phyloP scores from a whole-genome alignment of 1,140 invertebrate species.

The Conus ventricosus region DNA sequence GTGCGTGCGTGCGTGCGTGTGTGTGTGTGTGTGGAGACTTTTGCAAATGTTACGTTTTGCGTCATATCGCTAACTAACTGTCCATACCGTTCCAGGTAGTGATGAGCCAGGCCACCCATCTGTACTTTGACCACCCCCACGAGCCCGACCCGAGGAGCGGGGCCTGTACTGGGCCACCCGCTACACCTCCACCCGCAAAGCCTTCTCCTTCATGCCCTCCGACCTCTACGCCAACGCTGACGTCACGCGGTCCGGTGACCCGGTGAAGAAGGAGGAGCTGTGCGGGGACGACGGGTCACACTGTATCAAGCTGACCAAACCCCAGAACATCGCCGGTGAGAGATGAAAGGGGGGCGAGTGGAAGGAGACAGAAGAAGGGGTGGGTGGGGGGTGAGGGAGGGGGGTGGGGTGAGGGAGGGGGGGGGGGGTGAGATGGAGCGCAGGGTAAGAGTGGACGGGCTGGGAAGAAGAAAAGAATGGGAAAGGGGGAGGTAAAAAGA shows the following conservation, averaged over 20 bases:
- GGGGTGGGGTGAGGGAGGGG: too few species aligned
- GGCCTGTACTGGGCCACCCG: constrained; percentile 70
- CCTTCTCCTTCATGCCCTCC: constrained; percentile 64
- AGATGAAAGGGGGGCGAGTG: constrained; percentile 16
- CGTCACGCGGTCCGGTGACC: constrained; percentile 54
- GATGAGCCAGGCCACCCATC: constrained; percentile 64
- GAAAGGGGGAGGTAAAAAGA: too few species aligned
- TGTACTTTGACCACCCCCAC: constrained; percentile 71
- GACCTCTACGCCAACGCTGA: constrained; percentile 66
- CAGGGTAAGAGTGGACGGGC: too few species aligned
- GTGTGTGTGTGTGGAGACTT: too few species aligned
- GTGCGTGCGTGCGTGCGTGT: too few species aligned
- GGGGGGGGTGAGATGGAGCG: too few species aligned
- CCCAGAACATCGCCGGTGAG: constrained; percentile 66
- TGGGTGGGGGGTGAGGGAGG: too few species aligned
- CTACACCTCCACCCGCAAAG: constrained; percentile 58
- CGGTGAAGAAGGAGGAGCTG: constrained; percentile 46
- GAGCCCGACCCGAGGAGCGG: constrained; percentile 67
- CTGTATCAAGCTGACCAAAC: constrained; percentile 56
- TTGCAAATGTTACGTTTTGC: too few species aligned
- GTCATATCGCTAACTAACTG: too few species aligned
- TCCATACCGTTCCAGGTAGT: constrained; percentile 55
- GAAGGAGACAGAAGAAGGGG: neutral
- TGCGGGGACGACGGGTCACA: constrained; percentile 48
- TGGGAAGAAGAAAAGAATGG: too few species aligned